Evolutionary conservation across 2,113 vertebrate species (phyloP).

Genomic region (Labrus mixtus): DNA sequence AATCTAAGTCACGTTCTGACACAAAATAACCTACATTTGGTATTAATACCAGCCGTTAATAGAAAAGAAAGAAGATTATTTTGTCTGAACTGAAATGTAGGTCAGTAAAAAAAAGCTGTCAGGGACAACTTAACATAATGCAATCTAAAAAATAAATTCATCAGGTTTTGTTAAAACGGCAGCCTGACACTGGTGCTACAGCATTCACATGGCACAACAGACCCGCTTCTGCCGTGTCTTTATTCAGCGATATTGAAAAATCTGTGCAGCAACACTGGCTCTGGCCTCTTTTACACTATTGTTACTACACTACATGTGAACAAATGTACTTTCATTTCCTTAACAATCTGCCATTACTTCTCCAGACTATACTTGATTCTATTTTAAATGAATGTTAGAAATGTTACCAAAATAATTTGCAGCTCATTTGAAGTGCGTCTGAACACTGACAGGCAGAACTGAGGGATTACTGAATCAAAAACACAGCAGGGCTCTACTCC

Average conservation of each 20-base stretch:
- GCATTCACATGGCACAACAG: constrained; percentile 64
- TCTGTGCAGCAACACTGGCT: constrained; percentile 12
- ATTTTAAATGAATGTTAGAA: neutral
- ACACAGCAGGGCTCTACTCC: constrained; percentile 3
- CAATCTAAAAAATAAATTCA: constrained; percentile 53
- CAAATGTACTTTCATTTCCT: neutral
- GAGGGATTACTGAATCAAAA: constrained; percentile 4
- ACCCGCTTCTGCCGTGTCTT: constrained; percentile 52
- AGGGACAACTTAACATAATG: constrained; percentile 47
- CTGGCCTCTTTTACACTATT: constrained; percentile 19
- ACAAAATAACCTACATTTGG: neutral
- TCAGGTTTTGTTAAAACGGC: constrained; percentile 62
- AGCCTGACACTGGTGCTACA: constrained; percentile 62
- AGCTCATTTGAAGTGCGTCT: constrained; percentile 6
- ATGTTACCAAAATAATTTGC: constrained; percentile 8
- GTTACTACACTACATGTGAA: neutral
- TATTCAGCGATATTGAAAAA: constrained; percentile 38
- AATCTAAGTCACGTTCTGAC: neutral
- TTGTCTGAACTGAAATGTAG: constrained; percentile 57
- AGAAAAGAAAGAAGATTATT: constrained; percentile 29
- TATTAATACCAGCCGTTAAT: neutral
- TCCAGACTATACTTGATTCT: neutral
- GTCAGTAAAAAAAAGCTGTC: constrained; percentile 61
- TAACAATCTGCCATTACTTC: neutral
- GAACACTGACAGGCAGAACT: neutral